Percentiles rank a stretch among this genome's conserved stretches.
Conservation (phyloP, 2,888 invertebrate genomes). For the Amaurobius ferox region DNA sequence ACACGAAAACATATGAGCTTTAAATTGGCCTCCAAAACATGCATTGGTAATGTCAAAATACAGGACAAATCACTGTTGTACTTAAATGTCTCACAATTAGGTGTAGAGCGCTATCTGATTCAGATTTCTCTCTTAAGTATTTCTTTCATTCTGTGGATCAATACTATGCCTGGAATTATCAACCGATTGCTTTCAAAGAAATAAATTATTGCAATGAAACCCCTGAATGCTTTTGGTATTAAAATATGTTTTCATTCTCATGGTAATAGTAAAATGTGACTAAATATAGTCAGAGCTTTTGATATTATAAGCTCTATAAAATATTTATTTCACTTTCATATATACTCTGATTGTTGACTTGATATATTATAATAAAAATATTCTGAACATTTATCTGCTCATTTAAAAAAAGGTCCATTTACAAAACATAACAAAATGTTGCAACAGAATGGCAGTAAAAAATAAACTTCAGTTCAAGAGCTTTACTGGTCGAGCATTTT, state of each 20-base stretch:
- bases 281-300: neutral
- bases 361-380: constrained; percentile 14
- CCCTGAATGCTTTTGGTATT: constrained; percentile 3
- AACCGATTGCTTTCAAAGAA: neutral
- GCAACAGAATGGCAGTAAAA: constrained; percentile 59
- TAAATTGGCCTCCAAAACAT: neutral
- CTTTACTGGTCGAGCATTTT: constrained; percentile 65
- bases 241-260: neutral
- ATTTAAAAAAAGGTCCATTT: constrained; percentile 12
- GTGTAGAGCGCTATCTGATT: neutral
- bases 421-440: constrained; percentile 45
- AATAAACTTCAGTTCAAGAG: constrained; percentile 31
- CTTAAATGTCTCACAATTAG: neutral
- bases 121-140: neutral
- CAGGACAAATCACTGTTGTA: neutral
- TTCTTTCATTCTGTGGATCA: neutral
- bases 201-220: constrained; percentile 24
- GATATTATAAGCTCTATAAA: neutral
- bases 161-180: constrained; percentile 5
- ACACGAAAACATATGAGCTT: neutral
- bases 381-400: neutral
- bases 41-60: neutral
- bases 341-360: constrained; percentile 16
- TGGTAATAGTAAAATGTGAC: neutral
- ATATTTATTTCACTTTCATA: too few species aligned